Evolutionary conservation across 1,140 invertebrate genomes (phyloP), one percentile per base, ranked within the genome.

Genomic region (Cydia strobilella): DNA sequence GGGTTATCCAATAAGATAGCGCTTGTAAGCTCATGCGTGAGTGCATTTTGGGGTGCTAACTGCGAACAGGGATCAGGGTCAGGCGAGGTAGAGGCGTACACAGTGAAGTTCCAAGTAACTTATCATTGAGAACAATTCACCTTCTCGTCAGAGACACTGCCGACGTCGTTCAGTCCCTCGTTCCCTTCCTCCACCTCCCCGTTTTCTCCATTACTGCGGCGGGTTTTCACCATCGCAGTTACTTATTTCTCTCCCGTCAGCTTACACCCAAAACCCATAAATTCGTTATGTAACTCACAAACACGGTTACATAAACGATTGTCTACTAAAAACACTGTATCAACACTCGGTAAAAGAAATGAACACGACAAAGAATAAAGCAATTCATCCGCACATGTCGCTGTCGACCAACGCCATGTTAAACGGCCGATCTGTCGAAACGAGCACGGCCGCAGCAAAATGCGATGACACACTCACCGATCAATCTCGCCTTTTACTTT

Each of bases 191-290:
- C 92, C 84, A 91, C 87, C 84, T 93, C 92, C 79, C 91, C 92
- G 79, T 93, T 93, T 84, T 93, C 92, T 86, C 92, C 87, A 77
- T 91, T 92, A 90, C 92, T 93, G 84, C 92, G 90, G 81, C 92
- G 89, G 83, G 92, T 93, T 92, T 93, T 93, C 86, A 93, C 92
- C 92, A 93, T 92, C 84, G 89, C 85, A 84, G 84, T 35, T 86
- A 84, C 74, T 80, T 84, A 82, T 81, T 82, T 81, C 81, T 81
- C 86, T 86, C 27, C 20, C 66, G 18, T 35, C n/a, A 75, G 31
- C 86, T 81, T 85, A 87, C 86, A 85, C 84, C 82, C 74, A 83
- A 88, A 74, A 4, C 80, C 75, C 79, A 80, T 80, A 80, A 83
- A 82, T 80, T 54, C 74, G 83, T 88, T 89, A 87, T 83, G 79